Evolutionary conservation across 2,797 vertebrate species (phyloP), one percentile per base, ranked within the genome.

Genomic region (Sitta carolinensis): DNA sequence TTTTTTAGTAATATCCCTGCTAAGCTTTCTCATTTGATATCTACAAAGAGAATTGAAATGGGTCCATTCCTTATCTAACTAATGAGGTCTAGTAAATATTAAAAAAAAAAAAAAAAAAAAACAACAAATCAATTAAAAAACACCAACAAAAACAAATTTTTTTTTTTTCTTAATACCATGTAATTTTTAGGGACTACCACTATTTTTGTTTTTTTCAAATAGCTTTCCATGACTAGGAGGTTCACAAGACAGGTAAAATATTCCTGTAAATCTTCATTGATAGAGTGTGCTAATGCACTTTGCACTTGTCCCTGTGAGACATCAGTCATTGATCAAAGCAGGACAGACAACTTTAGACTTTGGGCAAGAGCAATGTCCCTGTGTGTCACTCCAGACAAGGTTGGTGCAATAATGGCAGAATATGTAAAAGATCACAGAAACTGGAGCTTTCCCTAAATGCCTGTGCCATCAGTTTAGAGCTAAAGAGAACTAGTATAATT

Each of bases 211-310:
- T 38, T 7, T 69, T 94, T 73, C 27, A 43, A 77, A 34, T 54
- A 51, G 21, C 8, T 43, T 62, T 52, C 9, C 6, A 5, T 9
- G 19, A 30, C 0, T 59, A 6, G 3, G 25, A 47, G 3, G 3
- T 27, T 73, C 17, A 26, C 26, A 79, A 32, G 17, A 51, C 8
- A 52, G 19, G 23, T 32, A 47, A 80, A 43, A 59, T 27, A 66
- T 7, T 55, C 6, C 4, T 22, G 36, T 59, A 36, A 64, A 47
- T 77, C 25, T 43, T 59, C 45, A 59, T 7, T 59, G 32, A 36
- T 20, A 15, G 10, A 66, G 25, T 29, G 17, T 48, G 18, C 1
- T 68, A 51, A 57, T 64, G 38, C 4, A 55, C 4, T n/a, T 69
- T 27, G 12, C 36, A 22, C 9, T 51, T 79, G 6, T 34, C 23